A percentile compares a stretch with the other conserved stretches of the same genome.
Conservation (phyloP, 1,140 invertebrate species). For the Homarus americanus region DNA sequence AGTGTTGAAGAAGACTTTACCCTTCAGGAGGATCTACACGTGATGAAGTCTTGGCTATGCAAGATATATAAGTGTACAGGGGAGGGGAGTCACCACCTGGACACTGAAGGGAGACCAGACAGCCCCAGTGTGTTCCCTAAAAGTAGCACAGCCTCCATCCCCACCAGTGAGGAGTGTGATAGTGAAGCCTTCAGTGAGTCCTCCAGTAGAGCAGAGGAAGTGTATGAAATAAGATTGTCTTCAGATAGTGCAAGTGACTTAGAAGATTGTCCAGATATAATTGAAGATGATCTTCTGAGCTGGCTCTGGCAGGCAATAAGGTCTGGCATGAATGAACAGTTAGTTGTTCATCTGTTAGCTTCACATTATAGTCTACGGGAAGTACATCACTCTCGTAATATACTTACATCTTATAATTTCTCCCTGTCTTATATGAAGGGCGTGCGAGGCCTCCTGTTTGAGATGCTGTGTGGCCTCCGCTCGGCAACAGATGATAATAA, state of each 20-base stretch:
- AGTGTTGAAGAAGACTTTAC: neutral
- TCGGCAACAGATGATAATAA: neutral
- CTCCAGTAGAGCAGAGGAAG: neutral
- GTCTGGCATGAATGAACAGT: neutral
- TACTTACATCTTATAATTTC: conserved; percentile 12
- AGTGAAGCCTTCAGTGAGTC: neutral
- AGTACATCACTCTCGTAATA: conserved; percentile 20
- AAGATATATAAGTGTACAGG: neutral
- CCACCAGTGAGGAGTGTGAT: neutral
- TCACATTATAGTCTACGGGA: conserved; percentile 16
- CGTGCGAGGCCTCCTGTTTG: neutral
- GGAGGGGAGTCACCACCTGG: too few species aligned
- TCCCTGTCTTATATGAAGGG: conserved; percentile 33
- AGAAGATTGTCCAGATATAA: neutral
- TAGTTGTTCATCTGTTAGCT: conserved; percentile 3
- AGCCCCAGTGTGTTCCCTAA: neutral
- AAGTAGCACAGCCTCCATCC: neutral
- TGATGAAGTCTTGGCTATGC: neutral
- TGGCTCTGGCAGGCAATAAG: neutral
- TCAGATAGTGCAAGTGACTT: neutral
- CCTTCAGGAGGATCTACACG: neutral
- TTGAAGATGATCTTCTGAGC: neutral
- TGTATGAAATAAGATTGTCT: neutral
- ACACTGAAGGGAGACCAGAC: neutral
- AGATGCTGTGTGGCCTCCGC: neutral